These are phyloP conservation scores for Loripinus fragilis DNA, from an alignment of 2,888 invertebrate genomes.

Conservation along the genomic window DNA sequence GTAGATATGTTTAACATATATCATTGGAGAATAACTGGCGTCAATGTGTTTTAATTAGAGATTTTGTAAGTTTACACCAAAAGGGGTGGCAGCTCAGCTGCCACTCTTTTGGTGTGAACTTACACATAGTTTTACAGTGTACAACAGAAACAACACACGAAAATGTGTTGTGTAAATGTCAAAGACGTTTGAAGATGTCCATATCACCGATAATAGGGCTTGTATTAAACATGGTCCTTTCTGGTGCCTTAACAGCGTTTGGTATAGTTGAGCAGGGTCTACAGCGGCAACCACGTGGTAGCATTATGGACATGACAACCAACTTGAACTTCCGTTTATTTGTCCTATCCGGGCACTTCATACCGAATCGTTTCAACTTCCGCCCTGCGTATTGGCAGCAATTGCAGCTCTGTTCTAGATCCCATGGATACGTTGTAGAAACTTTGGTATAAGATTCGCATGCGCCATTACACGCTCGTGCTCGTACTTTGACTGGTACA, in stretches of 20 bases:
- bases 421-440: constrained; percentile 32
- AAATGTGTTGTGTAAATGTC: too few relatives aligned
- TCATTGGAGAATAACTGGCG: too few relatives aligned
- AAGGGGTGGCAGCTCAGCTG: too few relatives aligned
- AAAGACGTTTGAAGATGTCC: neutral
- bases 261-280: constrained; percentile 46
- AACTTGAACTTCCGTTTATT: constrained; percentile 29
- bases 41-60: too few relatives aligned
- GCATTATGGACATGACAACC: constrained; percentile 25
- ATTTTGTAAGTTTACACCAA: too few relatives aligned
- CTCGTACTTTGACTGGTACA: constrained; percentile 37
- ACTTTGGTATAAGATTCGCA: constrained; percentile 48
- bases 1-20: too few relatives aligned
- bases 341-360: constrained; percentile 38
- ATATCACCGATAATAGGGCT: constrained; percentile 41
- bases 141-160: too few relatives aligned
- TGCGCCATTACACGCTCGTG: constrained; percentile 49
- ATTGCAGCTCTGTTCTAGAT: constrained; percentile 47
- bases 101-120: too few relatives aligned
- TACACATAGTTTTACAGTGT: too few relatives aligned
- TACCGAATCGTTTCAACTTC: constrained; percentile 42
- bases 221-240: constrained; percentile 34
- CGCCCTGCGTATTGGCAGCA: constrained; percentile 54
- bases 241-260: constrained; percentile 39
- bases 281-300: constrained; percentile 46